Base-by-base conservation (phyloP, 2,113 vertebrate genomes). In the Zosterops japonicus region DNA sequence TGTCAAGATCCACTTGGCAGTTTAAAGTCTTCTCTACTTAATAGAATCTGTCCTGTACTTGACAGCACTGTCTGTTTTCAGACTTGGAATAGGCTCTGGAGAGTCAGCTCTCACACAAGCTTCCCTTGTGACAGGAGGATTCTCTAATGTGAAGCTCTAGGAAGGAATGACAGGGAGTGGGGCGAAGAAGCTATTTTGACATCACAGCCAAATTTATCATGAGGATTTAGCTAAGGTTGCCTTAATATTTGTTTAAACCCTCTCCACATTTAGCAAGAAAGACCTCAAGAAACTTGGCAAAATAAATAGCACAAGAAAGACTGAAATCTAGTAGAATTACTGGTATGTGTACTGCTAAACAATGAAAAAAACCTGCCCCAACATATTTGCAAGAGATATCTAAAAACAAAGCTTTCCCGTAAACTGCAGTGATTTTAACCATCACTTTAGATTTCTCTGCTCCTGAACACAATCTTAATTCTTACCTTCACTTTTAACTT, bases 21-120 rank as follows among this genome's bases (percentile, higher is more conserved):
- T 50, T 68, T 83, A 60, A 80, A 64, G 76, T 70, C 83, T 79
- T 74, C 81, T 92, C 46, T 74, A 4, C 91, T 92, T 80, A n/a
- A 81, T 20, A 86, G 67, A 91, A 92, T 78, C 88, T 72, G 82
- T 83, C 49, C 71, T 69, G 83, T 76, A 72, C 64, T 88, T 87
- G 49, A 84, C 82, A 90, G 88, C 53, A 68, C 79, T 92, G 85
- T 49, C 88, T 92, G 79, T 93, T 93, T 90, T 74, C 83, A 83
- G 86, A 63, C 56, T 81, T 88, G 79, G 92, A 90, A 90, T 12
- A 83, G 39, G 83, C 55, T 80, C 63, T 55, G 42, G 50, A 93
- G 83, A 59, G 18, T 70, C 86, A 83, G 63, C 63, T 67, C 88
- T 65, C 71, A 72, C 44, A 80, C 0, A 16, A 70, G 75, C 56